A percentile compares a stretch with the other conserved stretches of the same genome.
Evolutionary conservation across 1,140 invertebrate genomes (phyloP).

Genomic region (Megathymus violae): DNA sequence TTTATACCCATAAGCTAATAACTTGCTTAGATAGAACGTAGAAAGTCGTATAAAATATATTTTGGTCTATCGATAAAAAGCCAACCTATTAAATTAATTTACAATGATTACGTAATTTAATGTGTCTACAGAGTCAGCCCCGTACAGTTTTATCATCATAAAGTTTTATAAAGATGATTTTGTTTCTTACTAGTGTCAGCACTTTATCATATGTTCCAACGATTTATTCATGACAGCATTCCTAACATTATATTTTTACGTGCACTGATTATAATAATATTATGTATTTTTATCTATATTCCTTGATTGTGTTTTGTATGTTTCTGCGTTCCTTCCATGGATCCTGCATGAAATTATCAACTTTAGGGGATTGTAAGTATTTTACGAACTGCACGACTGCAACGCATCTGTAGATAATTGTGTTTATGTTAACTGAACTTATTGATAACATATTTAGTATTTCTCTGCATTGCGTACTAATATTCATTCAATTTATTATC

Average conservation of each 20-base stretch:
- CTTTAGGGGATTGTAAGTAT: constrained; percentile 81
- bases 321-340: constrained; percentile 68
- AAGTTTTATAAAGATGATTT: too few relatives aligned
- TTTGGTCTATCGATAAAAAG: too few relatives aligned
- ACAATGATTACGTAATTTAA: too few relatives aligned
- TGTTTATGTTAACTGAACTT: background rate
- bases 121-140: too few relatives aligned
- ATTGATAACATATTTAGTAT: background rate
- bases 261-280: background rate
- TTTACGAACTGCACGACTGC: constrained; percentile 50
- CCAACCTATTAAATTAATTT: too few relatives aligned
- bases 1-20: too few relatives aligned
- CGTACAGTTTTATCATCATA: too few relatives aligned
- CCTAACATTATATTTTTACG: background rate
- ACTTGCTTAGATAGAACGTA: too few relatives aligned
- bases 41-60: too few relatives aligned
- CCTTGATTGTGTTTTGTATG: constrained; percentile 58
- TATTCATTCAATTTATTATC: background rate
- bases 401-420: constrained; percentile 6
- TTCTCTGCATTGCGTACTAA: background rate
- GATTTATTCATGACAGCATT: too few relatives aligned
- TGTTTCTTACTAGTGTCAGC: too few relatives aligned
- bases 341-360: constrained; percentile 76
- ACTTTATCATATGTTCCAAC: too few relatives aligned
- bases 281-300: constrained; percentile 35